phyloP scores from a whole-genome alignment of 2,888 invertebrate species.

The Melipona bicolor region DNA sequence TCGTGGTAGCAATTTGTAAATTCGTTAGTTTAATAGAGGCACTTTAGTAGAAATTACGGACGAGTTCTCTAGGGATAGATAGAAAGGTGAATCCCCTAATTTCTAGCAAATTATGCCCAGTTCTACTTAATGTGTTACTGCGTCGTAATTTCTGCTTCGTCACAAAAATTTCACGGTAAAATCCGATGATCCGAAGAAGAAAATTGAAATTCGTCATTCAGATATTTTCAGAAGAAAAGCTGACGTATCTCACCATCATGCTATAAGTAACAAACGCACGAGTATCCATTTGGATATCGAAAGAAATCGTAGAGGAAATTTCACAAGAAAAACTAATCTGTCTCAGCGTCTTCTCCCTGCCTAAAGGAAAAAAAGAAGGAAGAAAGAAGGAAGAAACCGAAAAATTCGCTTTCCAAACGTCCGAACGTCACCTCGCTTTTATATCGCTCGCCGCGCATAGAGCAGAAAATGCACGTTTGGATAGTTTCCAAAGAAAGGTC shows the following conservation, averaged over 20 bases:
- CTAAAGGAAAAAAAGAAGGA: no score
- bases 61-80: neutral
- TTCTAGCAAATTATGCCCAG: neutral
- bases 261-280: no score
- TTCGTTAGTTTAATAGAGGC: neutral
- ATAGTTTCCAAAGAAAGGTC: neutral
- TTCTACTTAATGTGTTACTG: neutral
- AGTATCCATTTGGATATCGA: no score
- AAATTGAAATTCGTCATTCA: no score
- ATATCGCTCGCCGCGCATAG: neutral
- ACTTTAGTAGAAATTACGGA: neutral
- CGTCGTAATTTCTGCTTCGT: neutral
- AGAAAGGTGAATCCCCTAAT: neutral
- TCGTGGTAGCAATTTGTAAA: neutral
- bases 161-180: neutral
- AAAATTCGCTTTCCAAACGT: neutral
- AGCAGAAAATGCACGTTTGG: neutral
- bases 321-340: neutral
- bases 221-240: no score
- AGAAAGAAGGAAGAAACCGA: no score
- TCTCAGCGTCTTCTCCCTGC: neutral
- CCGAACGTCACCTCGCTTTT: neutral
- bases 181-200: no score
- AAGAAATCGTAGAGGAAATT: neutral
- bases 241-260: no score